Evolutionary conservation across 2,797 vertebrate species (phyloP), one percentile per base, ranked within the genome.

Genomic region (Spinus pinus): DNA sequence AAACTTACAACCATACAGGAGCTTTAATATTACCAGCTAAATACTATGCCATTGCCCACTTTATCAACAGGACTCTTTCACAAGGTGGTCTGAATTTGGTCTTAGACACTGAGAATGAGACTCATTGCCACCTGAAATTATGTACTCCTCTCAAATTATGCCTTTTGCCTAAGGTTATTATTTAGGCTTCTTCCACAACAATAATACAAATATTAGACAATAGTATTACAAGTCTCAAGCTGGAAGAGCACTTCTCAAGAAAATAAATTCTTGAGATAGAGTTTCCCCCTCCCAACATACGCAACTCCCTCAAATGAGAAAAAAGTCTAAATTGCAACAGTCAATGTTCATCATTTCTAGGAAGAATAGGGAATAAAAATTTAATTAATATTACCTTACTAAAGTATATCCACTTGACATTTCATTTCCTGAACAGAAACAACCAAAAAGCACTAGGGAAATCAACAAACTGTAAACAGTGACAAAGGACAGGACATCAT

Each of bases 391-490:
- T 65, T 61, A 71, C 39, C 39, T 87, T 73, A 94, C 39, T 60
- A 70, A 70, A 92, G 22, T 54, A 78, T 53, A 87, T 46, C 42
- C 53, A 53, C 44, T 77, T 71, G 83, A 71, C 46, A 91, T 89
- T 77, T 61, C 27, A 41, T 83, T 94, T 92, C 79, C 92, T 44
- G 16, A 91, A 94, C 77, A 64, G 67, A 87, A 91, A 78, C 28
- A 92, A 67, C 33, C 7, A 8, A 91, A 92, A 83, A 81, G 81
- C 61, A 78, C 95, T 86, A 87, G 81, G 75, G 88, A 96, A 97
- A 44, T 88, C 88, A 94, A 89, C 74, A 95, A 93, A 95, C 71
- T 71, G 30, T 95, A 93, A 95, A 95, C 50, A 94, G 39, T 78
- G 72, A 92, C 80, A 95, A 83, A 94, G 61, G 37, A 81, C 33